These are phyloP conservation scores for Pachyramphus minor DNA, from an alignment of 2,113 vertebrate genomes.

Conservation along the genomic window DNA sequence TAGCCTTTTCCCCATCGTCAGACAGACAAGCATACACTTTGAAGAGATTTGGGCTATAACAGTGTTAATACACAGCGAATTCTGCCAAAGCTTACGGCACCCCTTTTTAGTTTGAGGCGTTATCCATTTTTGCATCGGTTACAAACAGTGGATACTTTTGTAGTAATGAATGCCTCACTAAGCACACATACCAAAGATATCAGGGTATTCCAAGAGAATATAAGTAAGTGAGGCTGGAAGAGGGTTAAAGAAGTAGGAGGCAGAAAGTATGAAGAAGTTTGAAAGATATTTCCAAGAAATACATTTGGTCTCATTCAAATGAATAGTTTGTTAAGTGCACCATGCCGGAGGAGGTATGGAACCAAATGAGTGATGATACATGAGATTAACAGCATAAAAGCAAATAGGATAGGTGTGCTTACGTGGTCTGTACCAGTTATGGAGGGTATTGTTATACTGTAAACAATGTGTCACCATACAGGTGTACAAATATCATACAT, in stretches of 20 bases:
- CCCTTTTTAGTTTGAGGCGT: not conserved
- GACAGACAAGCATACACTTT: not conserved
- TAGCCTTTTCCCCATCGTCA: not conserved
- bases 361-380: accelerated
- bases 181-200: not conserved
- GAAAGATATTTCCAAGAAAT: not conserved
- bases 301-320: not conserved
- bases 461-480: not conserved
- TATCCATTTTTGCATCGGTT: not conserved
- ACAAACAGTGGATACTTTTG: not conserved
- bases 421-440: not conserved
- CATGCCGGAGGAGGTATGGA: not conserved
- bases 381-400: not conserved
- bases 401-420: not conserved
- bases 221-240: not conserved
- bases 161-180: not conserved
- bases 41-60: not conserved
- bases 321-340: not conserved
- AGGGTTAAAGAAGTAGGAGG: not conserved
- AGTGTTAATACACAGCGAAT: not conserved
- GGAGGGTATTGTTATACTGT: not conserved
- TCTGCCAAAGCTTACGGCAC: not conserved
- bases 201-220: not conserved
- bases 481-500: not conserved
- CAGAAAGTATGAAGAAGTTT: not conserved